Evolutionary conservation across 2,797 vertebrate genomes (phyloP).

Genomic region (Chloroceryle inda): DNA sequence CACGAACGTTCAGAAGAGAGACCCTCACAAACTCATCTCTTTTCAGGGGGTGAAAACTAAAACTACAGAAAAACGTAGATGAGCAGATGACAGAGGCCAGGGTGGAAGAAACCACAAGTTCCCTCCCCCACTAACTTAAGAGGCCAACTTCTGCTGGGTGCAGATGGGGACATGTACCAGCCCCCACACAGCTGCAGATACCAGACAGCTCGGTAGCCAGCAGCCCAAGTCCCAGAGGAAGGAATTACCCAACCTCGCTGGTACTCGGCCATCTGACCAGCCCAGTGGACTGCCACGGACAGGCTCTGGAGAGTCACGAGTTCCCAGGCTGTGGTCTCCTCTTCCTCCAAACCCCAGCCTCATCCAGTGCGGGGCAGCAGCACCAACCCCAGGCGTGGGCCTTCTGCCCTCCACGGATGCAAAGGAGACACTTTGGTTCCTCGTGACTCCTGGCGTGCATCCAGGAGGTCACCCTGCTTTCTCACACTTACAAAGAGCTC

Average conservation of each 20-base stretch:
- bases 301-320: background rate
- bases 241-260: accelerated
- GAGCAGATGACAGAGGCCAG: background rate
- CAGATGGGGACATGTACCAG: accelerated
- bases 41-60: background rate
- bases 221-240: background rate
- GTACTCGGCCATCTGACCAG: background rate
- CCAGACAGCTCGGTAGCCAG: background rate
- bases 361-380: accelerated
- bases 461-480: background rate
- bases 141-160: background rate
- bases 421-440: background rate
- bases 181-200: background rate
- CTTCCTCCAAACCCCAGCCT: accelerated
- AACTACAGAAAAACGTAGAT: background rate
- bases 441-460: background rate
- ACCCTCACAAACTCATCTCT: background rate
- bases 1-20: background rate
- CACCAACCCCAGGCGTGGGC: background rate
- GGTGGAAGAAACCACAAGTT: background rate
- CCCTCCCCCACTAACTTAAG: background rate
- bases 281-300: accelerated
- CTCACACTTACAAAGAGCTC: background rate
- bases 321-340: background rate
- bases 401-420: background rate